These are phyloP conservation scores for Zaprionus camerounensis DNA, from an alignment of 1,140 invertebrate genomes.

Conservation along the genomic window DNA sequence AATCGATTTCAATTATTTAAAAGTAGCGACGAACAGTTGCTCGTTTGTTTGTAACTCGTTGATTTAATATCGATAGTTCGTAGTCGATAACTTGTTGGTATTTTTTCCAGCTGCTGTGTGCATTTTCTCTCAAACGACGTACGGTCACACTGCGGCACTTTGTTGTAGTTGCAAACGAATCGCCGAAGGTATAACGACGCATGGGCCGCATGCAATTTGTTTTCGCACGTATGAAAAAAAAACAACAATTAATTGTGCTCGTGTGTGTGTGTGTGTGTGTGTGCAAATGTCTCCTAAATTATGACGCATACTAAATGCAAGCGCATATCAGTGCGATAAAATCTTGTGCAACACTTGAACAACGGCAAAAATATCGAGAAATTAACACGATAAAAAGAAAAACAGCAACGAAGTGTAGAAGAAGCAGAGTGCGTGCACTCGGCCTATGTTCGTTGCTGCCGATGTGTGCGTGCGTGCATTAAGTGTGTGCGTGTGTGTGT, in stretches of 20 bases:
- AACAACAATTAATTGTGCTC: conserved; percentile 62
- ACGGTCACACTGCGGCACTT: conserved; percentile 21
- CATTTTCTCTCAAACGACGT: neutral
- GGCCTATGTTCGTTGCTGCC: conserved; percentile 44
- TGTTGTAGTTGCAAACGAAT: conserved; percentile 49
- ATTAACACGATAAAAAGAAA: conserved; percentile 34
- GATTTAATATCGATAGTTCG: neutral
- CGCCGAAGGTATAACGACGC: conserved; percentile 41
- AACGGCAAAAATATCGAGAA: conserved; percentile 25
- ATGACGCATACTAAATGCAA: conserved; percentile 71
- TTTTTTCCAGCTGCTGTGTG: neutral
- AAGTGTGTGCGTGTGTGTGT: conserved; percentile 21
- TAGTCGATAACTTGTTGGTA: neutral
- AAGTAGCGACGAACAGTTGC: neutral
- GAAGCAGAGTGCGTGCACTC: conserved; percentile 65
- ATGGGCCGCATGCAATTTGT: conserved; percentile 10
- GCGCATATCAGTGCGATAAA: conserved; percentile 43
- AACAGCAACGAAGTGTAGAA: conserved; percentile 36
- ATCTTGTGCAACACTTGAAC: conserved; percentile 48
- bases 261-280: conserved; percentile 46
- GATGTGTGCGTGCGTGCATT: conserved; percentile 21
- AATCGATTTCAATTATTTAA: conserved; percentile 17
- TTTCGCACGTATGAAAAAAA: conserved; percentile 36
- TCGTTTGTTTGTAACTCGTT: conserved; percentile 5
- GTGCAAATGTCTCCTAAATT: conserved; percentile 65